Evolutionary conservation across 1,140 invertebrate genomes (phyloP), one percentile per base, ranked within the genome.

Genomic region (Cotesia typhae): DNA sequence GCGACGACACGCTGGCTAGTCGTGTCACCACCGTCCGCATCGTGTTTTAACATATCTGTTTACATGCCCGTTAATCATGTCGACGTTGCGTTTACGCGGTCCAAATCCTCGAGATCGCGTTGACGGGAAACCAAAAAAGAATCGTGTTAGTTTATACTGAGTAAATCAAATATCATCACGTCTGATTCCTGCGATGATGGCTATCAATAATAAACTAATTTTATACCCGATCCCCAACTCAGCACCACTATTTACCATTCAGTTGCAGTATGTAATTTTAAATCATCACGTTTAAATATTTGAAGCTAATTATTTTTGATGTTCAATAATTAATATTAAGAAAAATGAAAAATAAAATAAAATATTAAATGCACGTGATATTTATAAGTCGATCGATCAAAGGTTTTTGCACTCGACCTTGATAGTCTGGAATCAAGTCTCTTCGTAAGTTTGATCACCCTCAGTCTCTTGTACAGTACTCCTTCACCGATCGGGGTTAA

Each of bases 41-140:
- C 82, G 76, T 84, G 83, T 85, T 83, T 84, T 81, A 84, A 84
- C 84, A 83, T 86, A 85, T 85, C 79, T 84, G 81, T 82, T 84
- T 86, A 85, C 84, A 84, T 81, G 83, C 76, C 75, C 79, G 84
- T 83, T 84, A 83, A 85, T 85, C 84, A 83, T 79, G 79, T 80
- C 80, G 73, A 72, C 76, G 73, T 71, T 72, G 51, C 71, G 53
- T 75, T 72, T 65, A 79, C 71, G 77, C 76, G 75, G 80, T 81
- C 75, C 41, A 75, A 76, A 77, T 72, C 68, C 60, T 67, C 65
- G 61, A 72, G 67, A 76, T 75, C 73, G 75, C 76, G 71, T 78
- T 72, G 75, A 63, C 70, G 35, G 72, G 59, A 67, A 75, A 72
- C 41, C 41, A 6, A 47, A 47, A 47, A 47, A 47, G 5, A 47